A percentile compares a stretch with the other conserved stretches of the same genome.
Evolutionary conservation across 2,888 invertebrate genomes (phyloP).

Genomic region (Sarcophaga subvicina): DNA sequence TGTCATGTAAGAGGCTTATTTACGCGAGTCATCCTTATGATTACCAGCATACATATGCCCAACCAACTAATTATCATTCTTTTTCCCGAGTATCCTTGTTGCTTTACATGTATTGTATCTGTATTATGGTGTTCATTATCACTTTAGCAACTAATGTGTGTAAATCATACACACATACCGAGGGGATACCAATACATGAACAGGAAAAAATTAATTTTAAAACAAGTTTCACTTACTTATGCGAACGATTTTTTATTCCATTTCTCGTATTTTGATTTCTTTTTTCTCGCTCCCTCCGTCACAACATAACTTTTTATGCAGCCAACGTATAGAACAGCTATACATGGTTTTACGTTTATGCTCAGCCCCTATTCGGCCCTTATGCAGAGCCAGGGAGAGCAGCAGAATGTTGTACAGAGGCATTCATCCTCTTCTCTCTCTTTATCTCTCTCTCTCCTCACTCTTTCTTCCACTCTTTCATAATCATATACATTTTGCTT

Average conservation of each 20-base stretch:
- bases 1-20: conserved; percentile 24
- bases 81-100: conserved; percentile 7
- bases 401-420: conserved; percentile 23
- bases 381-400: too few species aligned
- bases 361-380: too few species aligned
- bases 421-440: conserved; percentile 21
- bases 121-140: conserved; percentile 51
- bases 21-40: conserved; percentile 39
- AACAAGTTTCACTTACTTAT: conserved; percentile 10
- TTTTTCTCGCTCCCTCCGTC: conserved; percentile 1
- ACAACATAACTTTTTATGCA: background rate
- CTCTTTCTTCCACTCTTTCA: background rate
- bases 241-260: conserved; percentile 18
- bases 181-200: background rate
- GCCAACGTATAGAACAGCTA: too few species aligned
- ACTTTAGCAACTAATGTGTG: conserved; percentile 55
- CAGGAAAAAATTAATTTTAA: conserved; percentile 3
- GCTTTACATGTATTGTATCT: background rate
- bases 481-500: background rate
- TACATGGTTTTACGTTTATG: too few species aligned
- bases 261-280: background rate
- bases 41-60: background rate
- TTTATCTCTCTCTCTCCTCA: background rate
- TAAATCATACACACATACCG: conserved; percentile 3
- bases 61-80: conserved; percentile 20